A percentile compares a stretch with the other conserved stretches of the same genome.
phyloP scores from a whole-genome alignment of 1,140 invertebrate genomes.

The Diachasma alloeum region DNA sequence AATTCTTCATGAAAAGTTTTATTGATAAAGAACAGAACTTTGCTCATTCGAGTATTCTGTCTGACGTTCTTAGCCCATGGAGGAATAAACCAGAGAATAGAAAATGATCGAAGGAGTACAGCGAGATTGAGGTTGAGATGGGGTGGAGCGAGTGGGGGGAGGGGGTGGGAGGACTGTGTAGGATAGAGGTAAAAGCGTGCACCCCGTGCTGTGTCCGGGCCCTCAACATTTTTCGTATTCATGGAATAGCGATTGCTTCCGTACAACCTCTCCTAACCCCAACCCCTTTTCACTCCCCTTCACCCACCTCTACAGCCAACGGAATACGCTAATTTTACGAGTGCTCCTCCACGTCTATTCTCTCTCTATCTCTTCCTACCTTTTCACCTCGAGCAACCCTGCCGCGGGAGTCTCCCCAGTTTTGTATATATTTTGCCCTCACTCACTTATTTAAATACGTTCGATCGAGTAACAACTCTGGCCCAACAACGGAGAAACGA shows the following conservation, averaged over 20 bases:
- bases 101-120: not conserved
- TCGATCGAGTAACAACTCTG: slow-evolving; percentile 32
- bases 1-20: not conserved
- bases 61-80: not conserved
- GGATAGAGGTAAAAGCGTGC: slow-evolving; percentile 20
- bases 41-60: not conserved
- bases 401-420: slow-evolving; percentile 22
- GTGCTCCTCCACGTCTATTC: slow-evolving; percentile 24
- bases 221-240: slow-evolving; percentile 57
- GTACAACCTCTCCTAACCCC: slow-evolving; percentile 20
- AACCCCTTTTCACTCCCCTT: slow-evolving; percentile 10
- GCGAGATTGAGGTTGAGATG: not conserved
- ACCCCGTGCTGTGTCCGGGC: slow-evolving; percentile 8
- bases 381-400: slow-evolving; percentile 26
- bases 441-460: slow-evolving; percentile 40
- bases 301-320: slow-evolving; percentile 40
- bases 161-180: not conserved
- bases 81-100: slow-evolving; percentile 15
- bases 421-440: slow-evolving; percentile 30
- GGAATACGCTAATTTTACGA: slow-evolving; percentile 58
- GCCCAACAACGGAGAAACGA: slow-evolving; percentile 9
- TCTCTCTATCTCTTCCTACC: slow-evolving; percentile 12
- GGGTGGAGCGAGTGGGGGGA: not conserved
- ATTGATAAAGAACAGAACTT: not conserved
- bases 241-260: slow-evolving; percentile 60